Evolutionary conservation across 2,888 invertebrate species (phyloP).

Genomic region (Meandrusa payeni): DNA sequence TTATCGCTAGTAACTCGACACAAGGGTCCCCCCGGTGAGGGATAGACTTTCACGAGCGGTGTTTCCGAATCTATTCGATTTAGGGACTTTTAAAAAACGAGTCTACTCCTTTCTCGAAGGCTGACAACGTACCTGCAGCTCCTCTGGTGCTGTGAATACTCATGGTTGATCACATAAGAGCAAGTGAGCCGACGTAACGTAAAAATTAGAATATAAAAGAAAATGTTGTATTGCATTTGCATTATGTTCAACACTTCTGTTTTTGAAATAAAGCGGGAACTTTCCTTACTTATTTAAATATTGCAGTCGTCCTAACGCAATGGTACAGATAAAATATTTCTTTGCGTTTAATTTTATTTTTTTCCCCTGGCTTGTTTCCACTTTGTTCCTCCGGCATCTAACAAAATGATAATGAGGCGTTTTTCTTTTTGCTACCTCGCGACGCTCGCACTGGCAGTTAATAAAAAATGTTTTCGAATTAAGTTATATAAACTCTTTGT

Average conservation of each 20-base stretch:
- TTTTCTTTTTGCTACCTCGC: slow-evolving; percentile 8
- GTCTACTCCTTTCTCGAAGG: too few species aligned
- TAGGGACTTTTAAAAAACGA: too few species aligned
- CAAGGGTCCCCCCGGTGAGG: too few species aligned
- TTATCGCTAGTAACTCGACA: too few species aligned
- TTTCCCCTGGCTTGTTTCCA: slow-evolving; percentile 13
- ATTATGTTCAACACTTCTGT: slow-evolving; percentile 1
- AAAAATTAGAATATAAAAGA: not conserved
- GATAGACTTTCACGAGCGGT: too few species aligned
- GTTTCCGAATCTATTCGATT: too few species aligned
- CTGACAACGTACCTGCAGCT: too few species aligned
- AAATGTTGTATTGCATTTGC: slow-evolving; percentile 5
- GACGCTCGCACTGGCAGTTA: slow-evolving; percentile 5
- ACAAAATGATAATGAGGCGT: slow-evolving; percentile 21
- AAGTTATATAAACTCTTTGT: too few species aligned
- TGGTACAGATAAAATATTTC: slow-evolving; percentile 22
- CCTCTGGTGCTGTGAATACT: too few species aligned
- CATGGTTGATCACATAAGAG: too few species aligned
- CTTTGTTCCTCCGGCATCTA: slow-evolving; percentile 17
- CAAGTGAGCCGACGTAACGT: too few species aligned
- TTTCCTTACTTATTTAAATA: slow-evolving; percentile 10
- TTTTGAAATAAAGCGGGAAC: slow-evolving; percentile 4
- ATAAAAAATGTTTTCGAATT: too few species aligned
- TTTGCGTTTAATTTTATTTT: slow-evolving; percentile 21
- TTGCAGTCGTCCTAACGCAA: slow-evolving; percentile 10